phyloP scores from a whole-genome alignment of 2,888 invertebrate species.

The Pimpla rufipes region DNA sequence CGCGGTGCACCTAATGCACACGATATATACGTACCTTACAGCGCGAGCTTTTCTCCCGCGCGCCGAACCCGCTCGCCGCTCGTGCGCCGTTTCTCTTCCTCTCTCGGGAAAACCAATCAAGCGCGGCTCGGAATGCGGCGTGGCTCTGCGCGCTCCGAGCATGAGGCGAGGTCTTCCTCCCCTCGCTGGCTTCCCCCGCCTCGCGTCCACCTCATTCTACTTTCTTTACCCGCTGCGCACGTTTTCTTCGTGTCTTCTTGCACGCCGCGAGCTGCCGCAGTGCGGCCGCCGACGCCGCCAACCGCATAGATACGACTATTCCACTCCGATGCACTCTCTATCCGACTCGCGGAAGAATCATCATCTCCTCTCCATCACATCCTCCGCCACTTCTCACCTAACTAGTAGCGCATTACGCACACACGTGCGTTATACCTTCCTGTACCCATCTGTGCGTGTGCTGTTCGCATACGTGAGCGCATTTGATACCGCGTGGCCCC shows the following conservation, averaged over 20 bases:
- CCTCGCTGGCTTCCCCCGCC: not conserved
- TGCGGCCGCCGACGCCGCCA: not conserved
- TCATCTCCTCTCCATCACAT: constrained; percentile 29
- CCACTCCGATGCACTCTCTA: constrained; percentile 26
- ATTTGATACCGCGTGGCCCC: not conserved
- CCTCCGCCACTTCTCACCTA: constrained; percentile 35
- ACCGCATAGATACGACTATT: not conserved
- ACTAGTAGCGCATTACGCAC: constrained; percentile 41
- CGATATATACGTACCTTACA: constrained; percentile 4
- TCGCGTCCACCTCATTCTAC: constrained; percentile 25
- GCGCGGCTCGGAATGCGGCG: constrained; percentile 80
- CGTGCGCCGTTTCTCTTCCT: constrained; percentile 58
- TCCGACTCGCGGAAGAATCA: constrained; percentile 29
- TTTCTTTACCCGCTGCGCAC: constrained; percentile 23
- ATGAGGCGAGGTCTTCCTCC: constrained; percentile 60
- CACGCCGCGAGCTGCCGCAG: too few relatives aligned
- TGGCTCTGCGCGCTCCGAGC: constrained; percentile 58
- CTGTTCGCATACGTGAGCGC: not conserved
- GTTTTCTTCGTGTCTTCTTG: constrained; percentile 1
- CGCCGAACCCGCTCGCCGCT: constrained; percentile 22
- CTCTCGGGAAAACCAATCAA: constrained; percentile 80
- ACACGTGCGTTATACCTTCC: not conserved
- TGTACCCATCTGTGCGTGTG: not conserved
- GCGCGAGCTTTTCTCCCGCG: constrained; percentile 26
- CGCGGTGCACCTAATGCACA: constrained; percentile 61